Conservation (phyloP, 2,797 vertebrate species). For the Mus caroli region DNA sequence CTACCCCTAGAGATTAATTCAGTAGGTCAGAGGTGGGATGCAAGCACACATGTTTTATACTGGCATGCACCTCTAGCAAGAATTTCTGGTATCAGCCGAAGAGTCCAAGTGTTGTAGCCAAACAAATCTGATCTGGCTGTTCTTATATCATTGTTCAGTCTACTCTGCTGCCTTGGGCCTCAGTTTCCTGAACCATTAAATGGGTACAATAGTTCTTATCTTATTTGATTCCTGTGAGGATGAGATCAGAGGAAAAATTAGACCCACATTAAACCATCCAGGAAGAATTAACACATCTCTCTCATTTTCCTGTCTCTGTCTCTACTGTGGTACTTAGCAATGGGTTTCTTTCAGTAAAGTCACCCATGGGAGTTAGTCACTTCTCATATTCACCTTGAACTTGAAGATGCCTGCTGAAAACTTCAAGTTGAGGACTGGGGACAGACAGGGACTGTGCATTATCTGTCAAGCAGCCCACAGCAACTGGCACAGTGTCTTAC, state of each 20-base stretch:
- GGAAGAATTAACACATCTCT: background rate
- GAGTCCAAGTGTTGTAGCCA: background rate
- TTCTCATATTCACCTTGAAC: background rate
- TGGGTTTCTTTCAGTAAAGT: background rate
- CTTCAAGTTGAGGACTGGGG: background rate
- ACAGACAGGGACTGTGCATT: background rate
- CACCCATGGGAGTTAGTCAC: background rate
- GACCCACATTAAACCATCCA: background rate
- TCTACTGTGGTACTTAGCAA: background rate
- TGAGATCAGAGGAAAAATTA: background rate
- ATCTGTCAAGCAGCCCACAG: background rate
- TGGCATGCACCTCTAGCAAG: background rate
- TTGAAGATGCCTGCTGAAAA: background rate
- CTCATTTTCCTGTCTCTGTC: background rate
- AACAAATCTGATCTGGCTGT: background rate
- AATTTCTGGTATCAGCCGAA: background rate
- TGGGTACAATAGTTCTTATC: background rate
- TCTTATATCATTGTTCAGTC: background rate
- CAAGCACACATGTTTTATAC: background rate
- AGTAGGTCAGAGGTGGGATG: background rate
- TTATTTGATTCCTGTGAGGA: background rate
- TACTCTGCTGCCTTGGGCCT: background rate
- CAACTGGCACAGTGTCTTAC: background rate
- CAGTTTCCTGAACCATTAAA: slow-evolving; percentile 18
- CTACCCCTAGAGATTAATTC: background rate